These are phyloP conservation scores for Beroe ovata DNA, from an alignment of 37 sponge, comb jelly and placozoan genomes.

Conservation along the genomic window DNA sequence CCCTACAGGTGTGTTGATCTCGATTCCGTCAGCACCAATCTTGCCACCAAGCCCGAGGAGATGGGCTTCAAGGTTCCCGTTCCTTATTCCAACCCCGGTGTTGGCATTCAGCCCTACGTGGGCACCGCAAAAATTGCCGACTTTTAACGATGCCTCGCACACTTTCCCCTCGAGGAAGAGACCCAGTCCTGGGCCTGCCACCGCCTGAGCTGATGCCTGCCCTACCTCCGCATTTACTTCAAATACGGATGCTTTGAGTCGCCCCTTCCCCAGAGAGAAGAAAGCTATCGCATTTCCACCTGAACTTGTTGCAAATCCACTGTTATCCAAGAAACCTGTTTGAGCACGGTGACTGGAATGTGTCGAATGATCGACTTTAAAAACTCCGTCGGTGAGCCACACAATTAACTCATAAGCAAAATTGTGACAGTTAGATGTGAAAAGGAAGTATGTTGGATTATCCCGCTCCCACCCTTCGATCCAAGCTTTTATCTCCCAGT, in stretches of 20 bases:
- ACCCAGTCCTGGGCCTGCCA: background rate
- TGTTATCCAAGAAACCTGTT: background rate
- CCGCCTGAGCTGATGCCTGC: background rate
- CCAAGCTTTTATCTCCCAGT: background rate
- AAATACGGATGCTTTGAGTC: background rate
- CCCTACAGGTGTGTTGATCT: background rate
- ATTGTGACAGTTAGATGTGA: background rate
- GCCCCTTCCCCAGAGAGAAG: background rate
- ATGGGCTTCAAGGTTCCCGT: background rate
- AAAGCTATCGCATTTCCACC: background rate
- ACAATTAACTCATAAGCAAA: background rate
- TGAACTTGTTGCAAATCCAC: background rate
- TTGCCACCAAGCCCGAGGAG: background rate
- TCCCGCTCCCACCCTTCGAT: background rate
- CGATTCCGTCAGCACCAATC: slow-evolving; percentile 6
- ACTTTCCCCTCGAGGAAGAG: background rate
- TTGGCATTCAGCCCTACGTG: background rate
- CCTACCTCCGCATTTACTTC: background rate
- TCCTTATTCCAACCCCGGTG: background rate
- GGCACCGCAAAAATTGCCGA: background rate
- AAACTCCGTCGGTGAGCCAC: background rate
- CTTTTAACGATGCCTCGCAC: background rate
- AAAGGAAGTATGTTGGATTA: background rate
- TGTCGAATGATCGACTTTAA: background rate
- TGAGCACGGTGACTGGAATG: background rate